phyloP scores from a whole-genome alignment of 2,888 invertebrate genomes.

The Zygogramma bicolorata region DNA sequence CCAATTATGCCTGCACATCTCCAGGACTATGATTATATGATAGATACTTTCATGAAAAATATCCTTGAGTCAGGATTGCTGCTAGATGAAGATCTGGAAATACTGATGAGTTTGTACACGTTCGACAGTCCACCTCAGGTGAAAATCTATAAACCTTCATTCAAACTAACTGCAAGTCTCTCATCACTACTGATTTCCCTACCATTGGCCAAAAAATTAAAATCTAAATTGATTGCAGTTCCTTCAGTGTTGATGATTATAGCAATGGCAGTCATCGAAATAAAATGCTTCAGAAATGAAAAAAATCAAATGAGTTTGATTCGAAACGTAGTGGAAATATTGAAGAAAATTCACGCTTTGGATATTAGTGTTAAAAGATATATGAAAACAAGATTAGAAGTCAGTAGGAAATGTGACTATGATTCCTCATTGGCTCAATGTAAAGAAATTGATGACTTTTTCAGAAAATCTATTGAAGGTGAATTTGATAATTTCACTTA shows the following conservation, averaged over 20 bases:
- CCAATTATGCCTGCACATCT: background rate
- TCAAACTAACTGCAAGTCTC: constrained; percentile 36
- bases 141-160: constrained; percentile 30
- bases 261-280: constrained; percentile 22
- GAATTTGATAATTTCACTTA: constrained; percentile 10
- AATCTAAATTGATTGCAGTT: constrained; percentile 32
- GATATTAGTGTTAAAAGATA: constrained; percentile 44
- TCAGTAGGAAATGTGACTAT: constrained; percentile 25
- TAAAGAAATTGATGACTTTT: constrained; percentile 28
- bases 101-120: constrained; percentile 40
- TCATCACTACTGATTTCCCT: constrained; percentile 27
- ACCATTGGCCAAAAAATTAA: constrained; percentile 37
- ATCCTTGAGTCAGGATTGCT: constrained; percentile 51
- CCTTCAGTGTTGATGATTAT: constrained; percentile 33
- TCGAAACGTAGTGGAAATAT: constrained; percentile 30
- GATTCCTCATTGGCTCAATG: background rate
- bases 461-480: background rate
- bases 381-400: constrained; percentile 43
- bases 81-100: constrained; percentile 54
- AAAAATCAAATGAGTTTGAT: constrained; percentile 31
- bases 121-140: constrained; percentile 29
- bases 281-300: constrained; percentile 12
- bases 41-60: constrained; percentile 41
- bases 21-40: constrained; percentile 1
- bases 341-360: constrained; percentile 38